phyloP scores from a whole-genome alignment of 2,888 invertebrate species.

The Drosophila leonis region DNA sequence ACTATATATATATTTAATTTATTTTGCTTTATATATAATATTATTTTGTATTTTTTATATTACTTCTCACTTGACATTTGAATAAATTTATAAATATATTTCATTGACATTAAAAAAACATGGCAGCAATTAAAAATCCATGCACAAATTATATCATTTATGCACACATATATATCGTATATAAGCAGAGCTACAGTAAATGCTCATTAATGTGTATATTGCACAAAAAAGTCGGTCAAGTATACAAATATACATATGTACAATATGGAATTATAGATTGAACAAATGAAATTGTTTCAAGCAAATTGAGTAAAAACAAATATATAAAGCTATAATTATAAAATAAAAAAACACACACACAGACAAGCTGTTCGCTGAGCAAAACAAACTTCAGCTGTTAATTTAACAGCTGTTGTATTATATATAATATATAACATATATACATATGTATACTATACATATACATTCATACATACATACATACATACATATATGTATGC shows the following conservation, averaged over 20 bases:
- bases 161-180: conserved; percentile 4
- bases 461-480: not conserved
- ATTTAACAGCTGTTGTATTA: conserved; percentile 31
- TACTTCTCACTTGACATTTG: not conserved
- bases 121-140: conserved; percentile 16
- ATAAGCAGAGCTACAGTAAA: conserved; percentile 20
- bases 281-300: conserved; percentile 60
- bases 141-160: conserved; percentile 34
- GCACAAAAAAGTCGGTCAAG: conserved; percentile 70
- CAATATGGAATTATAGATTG: conserved; percentile 41
- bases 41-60: not conserved
- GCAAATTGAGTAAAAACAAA: conserved; percentile 71
- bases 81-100: not conserved
- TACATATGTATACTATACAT: not conserved
- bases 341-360: conserved; percentile 14
- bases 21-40: not conserved
- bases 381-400: conserved; percentile 53
- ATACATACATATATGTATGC: not conserved
- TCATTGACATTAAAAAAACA: conserved; percentile 2
- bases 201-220: conserved; percentile 10
- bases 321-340: conserved; percentile 65
- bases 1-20: not conserved
- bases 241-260: conserved; percentile 44
- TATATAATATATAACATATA: not conserved
- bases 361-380: conserved; percentile 33